phyloP scores from a whole-genome alignment of 2,113 vertebrate species.

The Chlamydotis undulata region DNA sequence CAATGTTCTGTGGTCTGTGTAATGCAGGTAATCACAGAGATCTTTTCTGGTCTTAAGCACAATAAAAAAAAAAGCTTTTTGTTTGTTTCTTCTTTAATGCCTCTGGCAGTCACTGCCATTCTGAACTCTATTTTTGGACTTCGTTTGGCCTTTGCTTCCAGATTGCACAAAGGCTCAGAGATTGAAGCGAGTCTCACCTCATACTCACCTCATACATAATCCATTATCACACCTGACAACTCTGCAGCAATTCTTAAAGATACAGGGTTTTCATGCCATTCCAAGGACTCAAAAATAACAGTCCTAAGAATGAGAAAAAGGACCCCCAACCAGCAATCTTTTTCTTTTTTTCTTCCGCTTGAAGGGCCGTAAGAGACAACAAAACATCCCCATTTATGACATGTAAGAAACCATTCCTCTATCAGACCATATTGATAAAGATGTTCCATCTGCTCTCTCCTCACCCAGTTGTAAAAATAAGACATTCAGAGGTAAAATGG shows the following conservation, averaged over 20 bases:
- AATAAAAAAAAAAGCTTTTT: not conserved
- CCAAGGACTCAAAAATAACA: not conserved
- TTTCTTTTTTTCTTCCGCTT: not conserved
- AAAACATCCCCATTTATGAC: not conserved
- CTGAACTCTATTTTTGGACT: not conserved
- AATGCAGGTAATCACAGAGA: not conserved
- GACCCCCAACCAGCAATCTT: not conserved
- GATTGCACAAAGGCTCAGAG: not conserved
- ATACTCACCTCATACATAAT: not conserved
- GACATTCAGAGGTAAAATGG: not conserved
- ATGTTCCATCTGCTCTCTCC: not conserved
- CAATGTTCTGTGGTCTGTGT: not conserved
- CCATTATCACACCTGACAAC: not conserved
- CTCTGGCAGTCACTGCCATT: not conserved
- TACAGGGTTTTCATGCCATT: not conserved
- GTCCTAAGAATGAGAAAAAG: not conserved
- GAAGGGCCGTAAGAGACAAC: not conserved
- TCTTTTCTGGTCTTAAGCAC: constrained; percentile 43
- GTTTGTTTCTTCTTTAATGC: not conserved
- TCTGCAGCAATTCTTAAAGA: not conserved
- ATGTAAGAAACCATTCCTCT: not conserved
- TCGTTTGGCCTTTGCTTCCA: not conserved
- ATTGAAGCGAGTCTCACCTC: not conserved
- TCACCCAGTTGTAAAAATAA: not conserved
- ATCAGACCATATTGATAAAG: not conserved